phyloP scores from a whole-genome alignment of 1,140 invertebrate genomes.

The Phocides pigmalion region DNA sequence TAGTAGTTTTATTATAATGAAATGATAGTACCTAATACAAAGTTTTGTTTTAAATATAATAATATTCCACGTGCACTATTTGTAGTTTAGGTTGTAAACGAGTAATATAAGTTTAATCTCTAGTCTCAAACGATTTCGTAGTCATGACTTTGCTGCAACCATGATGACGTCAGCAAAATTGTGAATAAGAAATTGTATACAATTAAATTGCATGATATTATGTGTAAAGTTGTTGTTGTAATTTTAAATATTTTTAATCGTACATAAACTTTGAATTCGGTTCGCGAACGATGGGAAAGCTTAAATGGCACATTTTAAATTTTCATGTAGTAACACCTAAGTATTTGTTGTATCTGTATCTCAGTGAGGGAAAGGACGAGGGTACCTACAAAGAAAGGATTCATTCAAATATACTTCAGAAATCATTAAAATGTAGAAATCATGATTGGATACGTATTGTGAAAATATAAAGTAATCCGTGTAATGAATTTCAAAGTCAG shows the following conservation, averaged over 20 bases:
- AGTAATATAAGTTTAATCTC: conserved; percentile 66
- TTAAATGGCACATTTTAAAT: conserved; percentile 73
- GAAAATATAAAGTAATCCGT: no score
- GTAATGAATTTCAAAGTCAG: no score
- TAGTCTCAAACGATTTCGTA: conserved; percentile 70
- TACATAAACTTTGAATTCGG: conserved; percentile 29
- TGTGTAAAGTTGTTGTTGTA: conserved; percentile 61
- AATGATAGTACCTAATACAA: conserved; percentile 12
- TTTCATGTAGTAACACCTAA: conserved; percentile 62
- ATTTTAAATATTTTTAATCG: conserved; percentile 44
- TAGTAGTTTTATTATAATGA: conserved; percentile 18
- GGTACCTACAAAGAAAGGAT: conserved; percentile 26
- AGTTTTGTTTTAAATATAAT: conserved; percentile 38
- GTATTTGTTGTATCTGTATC: conserved; percentile 60
- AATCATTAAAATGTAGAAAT: background rate
- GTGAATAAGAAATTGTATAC: conserved; percentile 35
- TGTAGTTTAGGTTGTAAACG: conserved; percentile 48
- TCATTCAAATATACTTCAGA: conserved; percentile 3
- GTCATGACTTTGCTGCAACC: conserved; percentile 66
- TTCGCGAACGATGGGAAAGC: conserved; percentile 54
- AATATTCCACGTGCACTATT: conserved; percentile 51
- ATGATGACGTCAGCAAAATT: conserved; percentile 44
- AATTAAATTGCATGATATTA: conserved; percentile 51
- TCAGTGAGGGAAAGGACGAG: conserved; percentile 37
- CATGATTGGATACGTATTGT: no score